A percentile compares a stretch with the other conserved stretches of the same genome.
These are phyloP conservation scores for Zosterops hypoxanthus DNA, from an alignment of 2,113 vertebrate genomes.

Conservation along the genomic window DNA sequence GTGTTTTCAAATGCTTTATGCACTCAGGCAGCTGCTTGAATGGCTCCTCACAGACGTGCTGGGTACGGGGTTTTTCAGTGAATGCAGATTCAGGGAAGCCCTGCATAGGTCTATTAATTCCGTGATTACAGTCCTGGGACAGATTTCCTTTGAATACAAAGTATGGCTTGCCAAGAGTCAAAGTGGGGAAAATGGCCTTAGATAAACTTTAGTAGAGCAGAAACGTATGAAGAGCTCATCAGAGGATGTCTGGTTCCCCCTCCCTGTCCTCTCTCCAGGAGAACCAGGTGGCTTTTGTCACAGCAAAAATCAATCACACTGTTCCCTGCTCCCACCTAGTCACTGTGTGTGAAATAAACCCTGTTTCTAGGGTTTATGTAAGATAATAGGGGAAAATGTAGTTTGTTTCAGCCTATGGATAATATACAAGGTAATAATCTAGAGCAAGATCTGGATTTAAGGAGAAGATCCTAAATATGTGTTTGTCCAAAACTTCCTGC, in stretches of 20 bases:
- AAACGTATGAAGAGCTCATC: conserved; percentile 5
- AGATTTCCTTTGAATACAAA: conserved; percentile 43
- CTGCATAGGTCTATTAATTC: conserved; percentile 41
- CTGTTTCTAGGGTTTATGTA: conserved; percentile 35
- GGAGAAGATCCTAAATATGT: background rate
- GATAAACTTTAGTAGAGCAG: conserved; percentile 16
- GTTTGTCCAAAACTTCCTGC: background rate
- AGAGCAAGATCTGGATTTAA: background rate
- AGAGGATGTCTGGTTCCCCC: background rate
- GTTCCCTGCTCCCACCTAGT: conserved; percentile 3
- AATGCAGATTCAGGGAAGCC: conserved; percentile 44
- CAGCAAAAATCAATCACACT: background rate
- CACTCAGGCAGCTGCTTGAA: conserved; percentile 48
- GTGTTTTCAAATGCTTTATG: conserved; percentile 53
- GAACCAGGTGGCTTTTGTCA: conserved; percentile 53
- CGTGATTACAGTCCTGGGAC: conserved; percentile 38
- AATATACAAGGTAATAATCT: background rate
- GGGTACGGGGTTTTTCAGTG: conserved; percentile 16
- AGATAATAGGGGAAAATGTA: background rate
- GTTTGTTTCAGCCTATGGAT: background rate
- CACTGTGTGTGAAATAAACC: conserved; percentile 38
- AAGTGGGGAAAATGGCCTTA: conserved; percentile 5
- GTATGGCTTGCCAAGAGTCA: conserved; percentile 13
- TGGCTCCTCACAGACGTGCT: background rate
- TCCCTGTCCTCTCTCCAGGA: background rate